These are phyloP conservation scores for Artibeus jamaicensis DNA, from an alignment of 2,797 vertebrate species.

Conservation along the genomic window DNA sequence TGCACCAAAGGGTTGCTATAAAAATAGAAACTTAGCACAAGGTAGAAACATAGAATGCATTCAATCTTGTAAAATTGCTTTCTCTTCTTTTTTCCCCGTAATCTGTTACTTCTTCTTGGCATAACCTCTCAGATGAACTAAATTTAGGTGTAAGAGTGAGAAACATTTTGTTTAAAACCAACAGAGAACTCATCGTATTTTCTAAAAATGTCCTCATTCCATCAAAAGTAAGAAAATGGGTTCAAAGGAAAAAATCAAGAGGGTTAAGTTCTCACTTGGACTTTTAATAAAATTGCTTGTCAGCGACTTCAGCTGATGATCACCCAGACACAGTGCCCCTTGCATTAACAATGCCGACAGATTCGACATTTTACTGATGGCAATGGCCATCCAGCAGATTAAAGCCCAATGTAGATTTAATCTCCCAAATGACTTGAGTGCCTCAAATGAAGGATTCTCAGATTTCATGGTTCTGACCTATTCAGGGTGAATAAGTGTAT, in stretches of 20 bases:
- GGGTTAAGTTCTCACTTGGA: constrained; percentile 59
- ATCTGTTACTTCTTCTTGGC: constrained; percentile 55
- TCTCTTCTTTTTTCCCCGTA: neutral
- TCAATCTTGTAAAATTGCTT: constrained; percentile 34
- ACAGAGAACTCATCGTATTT: constrained; percentile 12
- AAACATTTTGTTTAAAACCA: constrained; percentile 63
- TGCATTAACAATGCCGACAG: constrained; percentile 72
- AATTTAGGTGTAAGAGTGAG: constrained; percentile 54
- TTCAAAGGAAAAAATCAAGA: constrained; percentile 61
- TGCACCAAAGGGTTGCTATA: neutral
- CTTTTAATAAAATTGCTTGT: constrained; percentile 73
- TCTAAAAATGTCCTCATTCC: constrained; percentile 57
- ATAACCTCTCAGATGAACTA: constrained; percentile 46
- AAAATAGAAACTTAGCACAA: neutral
- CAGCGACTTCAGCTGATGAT: constrained; percentile 64
- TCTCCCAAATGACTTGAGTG: constrained; percentile 73
- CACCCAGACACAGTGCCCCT: constrained; percentile 58
- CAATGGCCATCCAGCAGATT: constrained; percentile 61
- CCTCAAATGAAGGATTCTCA: constrained; percentile 75
- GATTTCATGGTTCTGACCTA: constrained; percentile 79
- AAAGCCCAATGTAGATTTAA: constrained; percentile 78
- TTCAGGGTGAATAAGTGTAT: constrained; percentile 81
- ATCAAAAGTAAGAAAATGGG: constrained; percentile 63
- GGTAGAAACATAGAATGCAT: neutral
- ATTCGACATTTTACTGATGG: constrained; percentile 76